A percentile compares a stretch with the other conserved stretches of the same genome.
Evolutionary conservation across 2,888 invertebrate species (phyloP).

Genomic region (Rhogogaster chlorosoma): DNA sequence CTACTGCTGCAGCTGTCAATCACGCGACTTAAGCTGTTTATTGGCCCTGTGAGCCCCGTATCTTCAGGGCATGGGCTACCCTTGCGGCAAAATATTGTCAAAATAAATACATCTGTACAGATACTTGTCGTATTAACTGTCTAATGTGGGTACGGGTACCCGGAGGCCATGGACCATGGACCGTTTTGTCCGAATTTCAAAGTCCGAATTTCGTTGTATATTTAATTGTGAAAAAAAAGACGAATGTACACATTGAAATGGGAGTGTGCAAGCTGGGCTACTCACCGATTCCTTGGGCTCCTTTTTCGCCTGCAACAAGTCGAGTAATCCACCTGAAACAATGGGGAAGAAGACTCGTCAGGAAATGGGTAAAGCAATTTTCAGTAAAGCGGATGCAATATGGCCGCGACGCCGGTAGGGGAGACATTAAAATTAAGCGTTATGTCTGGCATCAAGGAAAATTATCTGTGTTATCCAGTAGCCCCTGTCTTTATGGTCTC

Average conservation of each 20-base stretch:
- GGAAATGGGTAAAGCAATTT: slow-evolving; percentile 46
- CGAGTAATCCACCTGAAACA: slow-evolving; percentile 52
- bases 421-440: slow-evolving; percentile 66
- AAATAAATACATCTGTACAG: neutral
- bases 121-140: neutral
- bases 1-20: slow-evolving; percentile 36
- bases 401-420: slow-evolving; percentile 47
- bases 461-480: slow-evolving; percentile 65
- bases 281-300: slow-evolving; percentile 17
- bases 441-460: slow-evolving; percentile 65
- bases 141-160: slow-evolving; percentile 12
- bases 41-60: slow-evolving; percentile 14
- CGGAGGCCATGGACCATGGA: neutral
- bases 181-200: neutral
- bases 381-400: slow-evolving; percentile 45
- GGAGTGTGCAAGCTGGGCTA: neutral
- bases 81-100: slow-evolving; percentile 8
- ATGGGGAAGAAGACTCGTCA: slow-evolving; percentile 23
- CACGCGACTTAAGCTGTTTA: slow-evolving; percentile 25
- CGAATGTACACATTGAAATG: neutral
- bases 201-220: neutral
- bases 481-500: slow-evolving; percentile 59
- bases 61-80: neutral
- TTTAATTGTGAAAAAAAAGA: neutral
- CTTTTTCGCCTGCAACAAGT: slow-evolving; percentile 26